Evolutionary conservation across 2,113 vertebrate species (phyloP), one percentile per base, ranked within the genome.

Genomic region (Antennarius striatus): DNA sequence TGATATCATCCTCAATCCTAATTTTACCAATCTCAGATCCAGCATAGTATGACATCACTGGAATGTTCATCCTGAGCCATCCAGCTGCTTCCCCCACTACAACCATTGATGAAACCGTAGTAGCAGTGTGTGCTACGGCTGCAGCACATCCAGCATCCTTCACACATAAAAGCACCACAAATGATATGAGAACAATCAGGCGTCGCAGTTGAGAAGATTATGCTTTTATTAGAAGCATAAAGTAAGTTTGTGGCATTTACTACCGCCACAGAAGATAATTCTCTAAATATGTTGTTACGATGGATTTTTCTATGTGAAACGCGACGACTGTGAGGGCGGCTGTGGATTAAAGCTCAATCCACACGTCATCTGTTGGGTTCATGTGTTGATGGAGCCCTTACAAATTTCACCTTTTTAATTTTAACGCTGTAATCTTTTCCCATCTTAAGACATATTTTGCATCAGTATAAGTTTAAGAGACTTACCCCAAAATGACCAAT

Each of bases 401-500:
- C 47, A 57, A n/a, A 12, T 73, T 49, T 32, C 29, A 73, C 40
- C 17, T 69, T n/a, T n/a, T n/a, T 59, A 8, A 48, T 71, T 45
- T 22, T 48, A 1, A 13, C 17, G 29, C 51, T 50, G 56, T 32
- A 66, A 56, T 60, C 30, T 12, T 62, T 73, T 45, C 22, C 48
- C 36, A 54, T 63, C 58, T 65, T 10, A 49, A 58, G n/a, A 63
- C 52, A 28, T 8, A 53, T 36, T 47, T 30, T 60, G 42, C 73
- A 50, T 39, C 14, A 14, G 22, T 45, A 0, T 29, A 73, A 39
- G 28, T 57, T 61, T 12, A 59, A 16, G 15, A 57, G 62, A 93
- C 96, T 96, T 89, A 97, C 96, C 96, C 96, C 83, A 97, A 89
- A 30, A 98, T 95, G 90, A 98, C 93, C 90, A 97, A 90, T 84